Evolutionary conservation across 2,113 vertebrate species (phyloP), one percentile per base, ranked within the genome.

Genomic region (Paraplagusia blochii): DNA sequence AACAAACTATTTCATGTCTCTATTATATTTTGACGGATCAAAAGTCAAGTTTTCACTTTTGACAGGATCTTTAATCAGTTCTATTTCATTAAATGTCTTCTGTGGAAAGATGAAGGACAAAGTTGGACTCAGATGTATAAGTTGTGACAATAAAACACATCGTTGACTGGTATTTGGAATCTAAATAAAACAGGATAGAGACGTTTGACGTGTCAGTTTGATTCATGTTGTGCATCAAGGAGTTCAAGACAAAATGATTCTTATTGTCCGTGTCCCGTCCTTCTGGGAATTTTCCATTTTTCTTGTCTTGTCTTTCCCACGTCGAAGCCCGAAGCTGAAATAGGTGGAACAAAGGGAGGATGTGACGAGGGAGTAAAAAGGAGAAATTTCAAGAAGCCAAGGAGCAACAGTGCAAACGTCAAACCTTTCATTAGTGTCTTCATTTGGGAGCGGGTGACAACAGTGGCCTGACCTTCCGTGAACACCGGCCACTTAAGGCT

Each of bases 341-440:
- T 65, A 72, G 69, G 54, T 40, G 61, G 58, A 46, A 59, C 39
- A 38, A 60, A 58, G 63, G 22, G 53, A 16, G 33, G 60, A 64
- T 53, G 35, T 36, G 47, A 57, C 71, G 58, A 60, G 19, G 19
- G 11, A 33, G 52, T 56, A 19, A 63, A 71, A 48, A 9, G 11
- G 58, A 47, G 50, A 54, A 65, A 74, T 54, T 79, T 76, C 61
- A 17, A 52, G 58, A 55, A 69, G 57, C 54, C 45, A 4, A 48
- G 8, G 22, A 65, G 58, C 65, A 53, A 66, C 9, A 48, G 71
- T 60, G 46, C 12, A 4, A 54, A 68, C 49, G 72, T 82, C 81
- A 85, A 88, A 81, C 74, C 83, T 82, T 86, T 85, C 74, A 87
- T 88, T 86, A 83, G 81, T 77, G 77, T 88, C 85, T 86, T 86